Conservation (phyloP, 2,888 invertebrate genomes). For the Mesochorus sp. region DNA sequence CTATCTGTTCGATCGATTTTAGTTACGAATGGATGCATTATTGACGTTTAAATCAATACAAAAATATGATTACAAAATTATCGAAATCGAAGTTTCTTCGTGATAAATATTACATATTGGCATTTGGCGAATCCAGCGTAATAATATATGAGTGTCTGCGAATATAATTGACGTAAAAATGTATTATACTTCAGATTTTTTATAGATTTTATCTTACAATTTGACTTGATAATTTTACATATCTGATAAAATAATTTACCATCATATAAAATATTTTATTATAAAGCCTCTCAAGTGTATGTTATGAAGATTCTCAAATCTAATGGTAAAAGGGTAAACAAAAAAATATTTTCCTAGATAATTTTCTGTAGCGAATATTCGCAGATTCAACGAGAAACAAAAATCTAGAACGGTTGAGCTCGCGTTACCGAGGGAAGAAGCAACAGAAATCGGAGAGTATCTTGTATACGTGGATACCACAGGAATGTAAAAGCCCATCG, state of each 20-base stretch:
- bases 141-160: too few relatives aligned
- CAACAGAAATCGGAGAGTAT: neutral
- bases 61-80: neutral
- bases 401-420: neutral
- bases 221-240: neutral
- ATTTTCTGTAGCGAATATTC: constrained; percentile 6
- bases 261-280: too few relatives aligned
- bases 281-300: too few relatives aligned
- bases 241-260: too few relatives aligned
- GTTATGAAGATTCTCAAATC: neutral
- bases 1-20: too few relatives aligned
- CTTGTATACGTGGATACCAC: constrained; percentile 22
- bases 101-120: neutral
- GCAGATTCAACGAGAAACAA: neutral
- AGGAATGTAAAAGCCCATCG: constrained; percentile 52
- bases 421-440: neutral
- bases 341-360: neutral
- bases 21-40: too few relatives aligned
- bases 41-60: neutral
- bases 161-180: too few relatives aligned
- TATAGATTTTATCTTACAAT: too few relatives aligned
- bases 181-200: too few relatives aligned
- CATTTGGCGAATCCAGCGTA: neutral
- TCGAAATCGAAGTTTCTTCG: neutral
- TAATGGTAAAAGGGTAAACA: neutral